Base-by-base conservation (phyloP, 37 sponge, comb jelly and placozoan species). In the Amphimedon queenslandica region DNA sequence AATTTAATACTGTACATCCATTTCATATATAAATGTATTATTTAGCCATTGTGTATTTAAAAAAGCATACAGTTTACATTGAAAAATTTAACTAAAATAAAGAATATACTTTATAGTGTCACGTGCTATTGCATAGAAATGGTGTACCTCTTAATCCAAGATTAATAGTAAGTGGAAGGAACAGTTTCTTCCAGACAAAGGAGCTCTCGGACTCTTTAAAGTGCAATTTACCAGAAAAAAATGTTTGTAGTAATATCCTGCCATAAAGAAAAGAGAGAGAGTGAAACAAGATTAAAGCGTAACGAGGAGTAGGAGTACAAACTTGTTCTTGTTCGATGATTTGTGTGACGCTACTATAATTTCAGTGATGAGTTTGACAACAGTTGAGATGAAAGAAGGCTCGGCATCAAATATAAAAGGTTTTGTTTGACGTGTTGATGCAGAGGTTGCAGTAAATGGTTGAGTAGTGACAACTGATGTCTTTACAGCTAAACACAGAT, bases 101-200 rank as follows among this genome's bases (percentile, higher is more conserved):
- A n/a, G n/a, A n/a, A n/a, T n/a, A n/a, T n/a, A n/a, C n/a, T n/a
- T n/a, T n/a, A n/a, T n/a, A n/a, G n/a, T n/a, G n/a, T n/a, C n/a
- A n/a, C n/a, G n/a, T n/a, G n/a, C n/a, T n/a, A n/a, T n/a, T n/a
- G n/a, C n/a, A n/a, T n/a, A n/a, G n/a, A n/a, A n/a, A n/a, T n/a
- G n/a, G n/a, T n/a, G n/a, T 56, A 82, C 82, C 63, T 74, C 63
- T 74, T 11, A 82, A 63, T 8, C 75, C 82, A 27, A 82, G 75
- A 37, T 82, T 69, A 5, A 74, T 61, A 33, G 69, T 66, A 37
- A 82, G 63, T 6, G 82, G 82, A 24, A 82, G 82, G 37, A 82
- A 25, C 0, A 82, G 58, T 29, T 60, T 66, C 10, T 55, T 21
- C 47, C 74, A 35, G 10, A 82, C 21, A 32, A 67, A 24, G 4